Evolutionary conservation across 2,797 vertebrate genomes (phyloP).

Genomic region (Melopsittacus undulatus): DNA sequence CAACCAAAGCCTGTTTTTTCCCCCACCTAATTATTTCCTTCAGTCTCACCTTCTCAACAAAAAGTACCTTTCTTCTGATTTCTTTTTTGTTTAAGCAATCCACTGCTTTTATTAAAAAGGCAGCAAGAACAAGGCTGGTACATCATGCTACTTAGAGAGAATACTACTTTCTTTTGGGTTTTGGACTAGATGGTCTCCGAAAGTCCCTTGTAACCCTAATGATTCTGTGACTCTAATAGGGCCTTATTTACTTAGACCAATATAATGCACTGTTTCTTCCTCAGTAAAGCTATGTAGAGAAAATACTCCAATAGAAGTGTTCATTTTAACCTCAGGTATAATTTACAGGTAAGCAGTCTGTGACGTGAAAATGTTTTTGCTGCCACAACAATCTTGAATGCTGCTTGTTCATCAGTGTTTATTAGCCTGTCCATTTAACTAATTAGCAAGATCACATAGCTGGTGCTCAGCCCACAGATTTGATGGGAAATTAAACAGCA

Average conservation of each 20-base stretch:
- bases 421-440: not conserved
- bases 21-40: not conserved
- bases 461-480: not conserved
- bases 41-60: not conserved
- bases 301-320: not conserved
- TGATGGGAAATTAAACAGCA: not conserved
- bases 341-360: not conserved
- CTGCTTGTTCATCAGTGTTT: not conserved
- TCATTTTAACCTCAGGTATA: not conserved
- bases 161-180: not conserved
- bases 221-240: not conserved
- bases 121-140: not conserved
- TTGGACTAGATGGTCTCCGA: not conserved
- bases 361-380: not conserved
- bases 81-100: not conserved
- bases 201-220: not conserved
- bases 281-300: not conserved
- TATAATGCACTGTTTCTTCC: not conserved
- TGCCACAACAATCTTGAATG: not conserved
- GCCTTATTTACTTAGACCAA: not conserved
- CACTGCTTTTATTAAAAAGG: not conserved
- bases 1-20: not conserved
- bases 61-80: not conserved
- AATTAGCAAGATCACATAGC: not conserved
- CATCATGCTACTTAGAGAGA: not conserved